Percentiles rank a stretch among this genome's conserved stretches.
These are phyloP conservation scores for Augochlora pura DNA, from an alignment of 1,140 invertebrate species.

Conservation along the genomic window DNA sequence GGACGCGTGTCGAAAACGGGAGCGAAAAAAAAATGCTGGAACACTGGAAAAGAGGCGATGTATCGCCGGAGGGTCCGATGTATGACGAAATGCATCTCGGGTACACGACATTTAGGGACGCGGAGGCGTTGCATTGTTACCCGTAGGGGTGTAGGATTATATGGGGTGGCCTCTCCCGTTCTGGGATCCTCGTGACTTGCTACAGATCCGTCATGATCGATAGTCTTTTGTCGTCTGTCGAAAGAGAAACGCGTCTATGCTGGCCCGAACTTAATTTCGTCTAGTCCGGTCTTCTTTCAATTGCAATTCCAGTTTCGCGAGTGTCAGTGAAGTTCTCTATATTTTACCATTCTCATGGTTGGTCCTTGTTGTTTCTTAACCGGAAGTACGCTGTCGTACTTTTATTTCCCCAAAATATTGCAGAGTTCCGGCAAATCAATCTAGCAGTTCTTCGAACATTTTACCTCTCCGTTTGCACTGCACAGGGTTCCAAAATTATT, in stretches of 20 bases:
- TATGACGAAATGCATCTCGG: slow-evolving; percentile 68
- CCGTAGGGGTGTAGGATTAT: slow-evolving; percentile 71
- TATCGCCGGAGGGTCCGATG: slow-evolving; percentile 52
- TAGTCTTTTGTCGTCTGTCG: slow-evolving; percentile 66
- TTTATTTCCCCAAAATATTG: no score
- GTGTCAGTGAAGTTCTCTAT: background rate
- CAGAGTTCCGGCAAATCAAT: no score
- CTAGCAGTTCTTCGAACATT: no score
- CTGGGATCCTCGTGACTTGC: slow-evolving; percentile 65
- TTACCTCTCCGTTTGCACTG: no score
- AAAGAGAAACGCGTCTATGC: slow-evolving; percentile 63
- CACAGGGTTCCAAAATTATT: no score
- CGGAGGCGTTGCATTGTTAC: slow-evolving; percentile 72
- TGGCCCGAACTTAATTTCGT: slow-evolving; percentile 8
- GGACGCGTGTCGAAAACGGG: slow-evolving; percentile 17
- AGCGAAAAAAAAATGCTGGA: background rate
- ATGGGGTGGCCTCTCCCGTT: slow-evolving; percentile 62
- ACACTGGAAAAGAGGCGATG: slow-evolving; percentile 34
- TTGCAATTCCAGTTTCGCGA: background rate
- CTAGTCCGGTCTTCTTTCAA: background rate
- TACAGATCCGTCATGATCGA: slow-evolving; percentile 75
- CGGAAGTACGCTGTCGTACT: no score
- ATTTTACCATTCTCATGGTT: background rate
- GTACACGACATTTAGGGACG: slow-evolving; percentile 58
- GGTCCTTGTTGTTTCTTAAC: no score